Percentiles rank a stretch among this genome's conserved stretches.
phyloP scores from a whole-genome alignment of 2,888 invertebrate genomes.

The Coenonympha arcania region DNA sequence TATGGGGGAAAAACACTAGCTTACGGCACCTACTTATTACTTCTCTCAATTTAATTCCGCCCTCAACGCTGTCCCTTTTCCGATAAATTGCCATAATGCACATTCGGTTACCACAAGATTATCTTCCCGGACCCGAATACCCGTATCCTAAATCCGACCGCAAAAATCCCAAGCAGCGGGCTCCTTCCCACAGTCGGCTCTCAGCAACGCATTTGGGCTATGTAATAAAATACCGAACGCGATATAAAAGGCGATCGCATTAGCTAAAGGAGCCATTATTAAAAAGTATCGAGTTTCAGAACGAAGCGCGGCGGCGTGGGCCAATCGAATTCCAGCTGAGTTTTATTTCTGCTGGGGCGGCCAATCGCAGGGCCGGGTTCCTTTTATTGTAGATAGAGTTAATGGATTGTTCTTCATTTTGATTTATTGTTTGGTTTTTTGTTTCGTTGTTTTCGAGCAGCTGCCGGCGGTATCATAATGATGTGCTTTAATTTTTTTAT shows the following conservation, averaged over 20 bases:
- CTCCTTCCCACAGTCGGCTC: conserved; percentile 54
- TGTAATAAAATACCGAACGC: conserved; percentile 70
- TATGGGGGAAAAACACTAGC: too few species aligned
- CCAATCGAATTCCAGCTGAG: conserved; percentile 54
- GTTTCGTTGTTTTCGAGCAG: conserved; percentile 22
- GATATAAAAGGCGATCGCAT: conserved; percentile 70
- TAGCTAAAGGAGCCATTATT: conserved; percentile 73
- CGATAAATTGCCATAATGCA: conserved; percentile 5
- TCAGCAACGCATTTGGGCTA: conserved; percentile 59
- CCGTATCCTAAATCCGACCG: conserved; percentile 46
- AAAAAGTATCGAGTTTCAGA: conserved; percentile 73
- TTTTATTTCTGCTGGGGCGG: conserved; percentile 27
- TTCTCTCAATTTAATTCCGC: not conserved
- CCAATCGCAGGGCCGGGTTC: conserved; percentile 54
- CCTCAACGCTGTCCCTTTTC: not conserved
- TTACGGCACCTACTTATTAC: not conserved
- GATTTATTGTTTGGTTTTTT: conserved; percentile 56
- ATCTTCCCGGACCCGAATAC: conserved; percentile 2
- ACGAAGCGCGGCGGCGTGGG: conserved; percentile 48
- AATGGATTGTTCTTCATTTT: conserved; percentile 73
- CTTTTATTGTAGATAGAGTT: conserved; percentile 65
- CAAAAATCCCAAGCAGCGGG: conserved; percentile 49
- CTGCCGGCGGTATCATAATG: conserved; percentile 7
- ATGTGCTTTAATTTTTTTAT: conserved; percentile 4
- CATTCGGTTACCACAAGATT: conserved; percentile 5